Evolutionary conservation across 1,140 invertebrate species (phyloP), one percentile per base, ranked within the genome.

Genomic region (Glomeris maerens): DNA sequence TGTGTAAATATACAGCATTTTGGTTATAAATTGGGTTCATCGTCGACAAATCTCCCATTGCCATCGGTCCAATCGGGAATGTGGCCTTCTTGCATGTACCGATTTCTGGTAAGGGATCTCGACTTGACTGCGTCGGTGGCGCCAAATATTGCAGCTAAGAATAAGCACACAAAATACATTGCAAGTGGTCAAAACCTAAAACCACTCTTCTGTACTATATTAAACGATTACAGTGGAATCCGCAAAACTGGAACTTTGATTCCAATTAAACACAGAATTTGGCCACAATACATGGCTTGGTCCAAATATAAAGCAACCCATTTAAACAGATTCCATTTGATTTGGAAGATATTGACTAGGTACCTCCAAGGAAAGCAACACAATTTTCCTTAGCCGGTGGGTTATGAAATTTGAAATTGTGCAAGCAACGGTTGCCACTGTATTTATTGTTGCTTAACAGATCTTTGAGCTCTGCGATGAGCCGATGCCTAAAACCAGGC

Each of bases 371-470:
- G 88, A 88, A 92, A 25, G 79, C 75, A 3, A 80, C 77, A 62
- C 81, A 91, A 69, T 93, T 93, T 46, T 83, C 78, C 62, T 85
- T 83, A 36, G 78, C 78, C 3, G 86, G 85, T 21, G 79, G 68
- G 13, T 71, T 70, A 60, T 89, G 85, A 60, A 90, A 83, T 62
- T 80, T 80, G 57, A 88, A 83, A n/a, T 65, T 71, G 52, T 75
- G 69, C 14, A 85, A 62, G 55, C 76, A 74, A 21, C 86, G 67
- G 53, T 75, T 73, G 0, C 76, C 66, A 7, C 72, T 68, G 61
- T 89, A 88, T 20, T 74, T 59, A 23, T 74, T 67, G 45, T 74
- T 74, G n/a, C 75, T 66, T 0, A 80, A 56, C 4, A 87, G 67
- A 55, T 74, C 60, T 49, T 77, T 67, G n/a, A 92, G 63, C 66